Evolutionary conservation across 2,888 invertebrate genomes (phyloP).

Genomic region (Erebia palarica): DNA sequence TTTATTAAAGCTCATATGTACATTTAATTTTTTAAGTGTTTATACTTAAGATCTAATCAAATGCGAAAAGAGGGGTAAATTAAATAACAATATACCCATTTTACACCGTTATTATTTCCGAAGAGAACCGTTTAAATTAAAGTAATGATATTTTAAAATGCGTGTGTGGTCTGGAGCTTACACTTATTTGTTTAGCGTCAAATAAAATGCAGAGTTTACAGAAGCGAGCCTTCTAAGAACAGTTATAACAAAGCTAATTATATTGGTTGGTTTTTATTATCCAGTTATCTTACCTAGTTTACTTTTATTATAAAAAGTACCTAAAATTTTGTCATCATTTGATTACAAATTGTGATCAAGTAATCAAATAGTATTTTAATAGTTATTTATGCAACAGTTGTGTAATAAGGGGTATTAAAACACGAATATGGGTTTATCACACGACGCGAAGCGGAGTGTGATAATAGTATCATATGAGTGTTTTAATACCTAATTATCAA

Average conservation of each 20-base stretch:
- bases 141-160: conserved; percentile 22
- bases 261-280: neutral
- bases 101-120: conserved; percentile 6
- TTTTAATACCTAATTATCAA: too few species aligned
- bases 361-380: too few species aligned
- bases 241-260: conserved; percentile 20
- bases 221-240: conserved; percentile 21
- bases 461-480: too few species aligned
- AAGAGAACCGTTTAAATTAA: conserved; percentile 17
- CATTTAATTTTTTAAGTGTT: too few species aligned
- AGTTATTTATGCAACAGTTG: too few species aligned
- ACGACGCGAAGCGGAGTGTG: too few species aligned
- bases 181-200: conserved; percentile 33
- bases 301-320: too few species aligned
- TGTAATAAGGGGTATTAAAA: too few species aligned
- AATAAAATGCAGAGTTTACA: conserved; percentile 33
- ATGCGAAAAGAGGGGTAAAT: too few species aligned
- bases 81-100: neutral
- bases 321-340: neutral
- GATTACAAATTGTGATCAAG: neutral
- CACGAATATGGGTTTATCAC: too few species aligned
- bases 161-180: conserved; percentile 19
- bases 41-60: too few species aligned
- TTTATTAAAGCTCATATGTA: too few species aligned
- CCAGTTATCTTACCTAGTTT: neutral